Conservation (phyloP, 2,888 invertebrate genomes). For the Chelonus formosanus region DNA sequence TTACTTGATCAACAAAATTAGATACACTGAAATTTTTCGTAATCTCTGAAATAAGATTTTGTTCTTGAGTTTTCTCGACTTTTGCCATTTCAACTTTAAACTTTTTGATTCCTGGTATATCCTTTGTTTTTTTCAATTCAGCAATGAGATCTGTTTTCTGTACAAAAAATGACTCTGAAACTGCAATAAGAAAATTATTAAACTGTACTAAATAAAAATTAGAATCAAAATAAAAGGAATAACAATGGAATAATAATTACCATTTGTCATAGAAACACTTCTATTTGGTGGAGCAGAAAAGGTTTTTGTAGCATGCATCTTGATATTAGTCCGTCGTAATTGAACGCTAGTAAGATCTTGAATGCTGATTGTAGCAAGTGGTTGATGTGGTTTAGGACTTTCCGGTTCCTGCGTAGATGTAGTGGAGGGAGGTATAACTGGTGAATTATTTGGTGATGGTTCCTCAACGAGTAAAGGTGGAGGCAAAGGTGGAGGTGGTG, state of each 20-base stretch:
- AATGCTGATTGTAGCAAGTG: conserved; percentile 86
- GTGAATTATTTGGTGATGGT: conserved; percentile 11
- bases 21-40: conserved; percentile 84
- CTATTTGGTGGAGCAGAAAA: conserved; percentile 82
- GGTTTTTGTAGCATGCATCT: conserved; percentile 80
- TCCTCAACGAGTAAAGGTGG: conserved; percentile 47
- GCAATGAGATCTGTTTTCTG: conserved; percentile 89
- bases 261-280: conserved; percentile 74
- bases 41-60: conserved; percentile 85
- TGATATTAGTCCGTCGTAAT: conserved; percentile 75
- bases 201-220: background rate
- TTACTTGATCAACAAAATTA: conserved; percentile 90
- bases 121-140: conserved; percentile 90
- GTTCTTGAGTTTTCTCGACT: conserved; percentile 83
- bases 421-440: conserved; percentile 5
- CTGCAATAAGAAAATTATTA: conserved; percentile 65
- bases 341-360: conserved; percentile 88
- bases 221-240: background rate
- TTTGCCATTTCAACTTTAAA: conserved; percentile 89
- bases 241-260: conserved; percentile 41
- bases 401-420: conserved; percentile 57
- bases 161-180: conserved; percentile 74
- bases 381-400: conserved; percentile 71
- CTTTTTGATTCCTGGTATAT: conserved; percentile 93
- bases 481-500: conserved; percentile 68